These are phyloP conservation scores for Deroplatys truncata DNA, from an alignment of 2,888 invertebrate genomes.

Conservation along the genomic window DNA sequence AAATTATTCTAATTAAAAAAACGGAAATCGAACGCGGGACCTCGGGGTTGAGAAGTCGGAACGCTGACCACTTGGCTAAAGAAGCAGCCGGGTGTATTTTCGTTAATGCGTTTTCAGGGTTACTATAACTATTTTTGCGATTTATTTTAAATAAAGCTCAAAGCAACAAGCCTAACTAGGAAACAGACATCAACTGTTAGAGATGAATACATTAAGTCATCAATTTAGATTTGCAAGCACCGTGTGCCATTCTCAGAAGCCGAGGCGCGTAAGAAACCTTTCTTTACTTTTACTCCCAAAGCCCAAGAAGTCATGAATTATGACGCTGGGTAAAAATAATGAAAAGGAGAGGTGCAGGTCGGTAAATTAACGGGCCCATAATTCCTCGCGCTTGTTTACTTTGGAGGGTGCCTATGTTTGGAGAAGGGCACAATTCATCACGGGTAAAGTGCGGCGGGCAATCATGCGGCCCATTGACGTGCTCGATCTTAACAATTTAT, in stretches of 20 bases:
- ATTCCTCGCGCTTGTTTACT: constrained; percentile 23
- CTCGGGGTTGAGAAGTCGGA: too few relatives aligned
- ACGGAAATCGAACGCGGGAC: too few relatives aligned
- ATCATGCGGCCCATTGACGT: background rate
- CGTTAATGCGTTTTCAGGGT: too few relatives aligned
- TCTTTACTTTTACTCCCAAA: background rate
- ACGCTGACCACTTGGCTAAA: too few relatives aligned
- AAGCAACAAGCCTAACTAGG: too few relatives aligned
- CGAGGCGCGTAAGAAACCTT: background rate
- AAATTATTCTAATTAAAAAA: too few relatives aligned
- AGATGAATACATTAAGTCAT: too few relatives aligned
- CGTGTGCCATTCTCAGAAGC: background rate
- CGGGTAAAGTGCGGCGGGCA: background rate
- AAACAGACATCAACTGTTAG: too few relatives aligned
- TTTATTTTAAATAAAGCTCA: too few relatives aligned
- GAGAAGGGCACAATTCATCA: constrained; percentile 15
- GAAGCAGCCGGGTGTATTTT: too few relatives aligned
- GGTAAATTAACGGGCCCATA: constrained; percentile 28
- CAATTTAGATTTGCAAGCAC: too few relatives aligned
- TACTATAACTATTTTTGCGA: too few relatives aligned
- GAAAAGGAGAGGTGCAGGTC: constrained; percentile 5
- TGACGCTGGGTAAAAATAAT: background rate
- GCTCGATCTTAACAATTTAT: background rate
- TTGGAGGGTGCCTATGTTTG: constrained; percentile 27
- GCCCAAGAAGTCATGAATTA: background rate